Evolutionary conservation across 2,888 invertebrate species (phyloP).

Genomic region (Lamellibrachia satsuma): DNA sequence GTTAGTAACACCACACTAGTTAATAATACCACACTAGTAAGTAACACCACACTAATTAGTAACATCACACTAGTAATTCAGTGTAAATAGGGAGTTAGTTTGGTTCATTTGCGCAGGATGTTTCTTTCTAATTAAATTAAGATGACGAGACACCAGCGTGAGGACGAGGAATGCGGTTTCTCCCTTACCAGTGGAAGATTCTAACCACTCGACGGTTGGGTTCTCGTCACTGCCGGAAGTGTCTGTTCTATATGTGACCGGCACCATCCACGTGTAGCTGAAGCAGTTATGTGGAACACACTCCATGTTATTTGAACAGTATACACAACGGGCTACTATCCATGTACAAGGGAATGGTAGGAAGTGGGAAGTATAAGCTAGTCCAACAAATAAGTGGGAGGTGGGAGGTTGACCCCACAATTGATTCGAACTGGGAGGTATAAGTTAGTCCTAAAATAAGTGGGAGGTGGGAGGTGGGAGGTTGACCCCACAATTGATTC

Average conservation of each 20-base stretch:
- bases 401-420: too few relatives aligned
- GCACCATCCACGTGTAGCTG: conserved; percentile 49
- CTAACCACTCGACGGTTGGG: conserved; percentile 32
- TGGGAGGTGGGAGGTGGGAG: too few relatives aligned
- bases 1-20: too few relatives aligned
- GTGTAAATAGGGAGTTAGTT: neutral
- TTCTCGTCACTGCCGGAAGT: conserved; percentile 18
- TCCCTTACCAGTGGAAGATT: neutral
- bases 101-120: neutral
- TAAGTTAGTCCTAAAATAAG: too few relatives aligned
- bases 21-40: neutral
- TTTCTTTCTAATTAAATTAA: neutral
- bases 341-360: neutral
- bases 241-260: conserved; percentile 44
- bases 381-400: too few relatives aligned
- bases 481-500: too few relatives aligned
- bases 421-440: too few relatives aligned
- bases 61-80: neutral
- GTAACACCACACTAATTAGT: too few relatives aligned
- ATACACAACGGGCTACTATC: neutral
- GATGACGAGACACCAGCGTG: neutral
- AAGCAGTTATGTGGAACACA: conserved; percentile 19
- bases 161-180: neutral
- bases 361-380: too few relatives aligned
- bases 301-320: neutral